These are phyloP conservation scores for Cheilosia vulpina DNA, from an alignment of 2,888 invertebrate genomes.

Conservation along the genomic window DNA sequence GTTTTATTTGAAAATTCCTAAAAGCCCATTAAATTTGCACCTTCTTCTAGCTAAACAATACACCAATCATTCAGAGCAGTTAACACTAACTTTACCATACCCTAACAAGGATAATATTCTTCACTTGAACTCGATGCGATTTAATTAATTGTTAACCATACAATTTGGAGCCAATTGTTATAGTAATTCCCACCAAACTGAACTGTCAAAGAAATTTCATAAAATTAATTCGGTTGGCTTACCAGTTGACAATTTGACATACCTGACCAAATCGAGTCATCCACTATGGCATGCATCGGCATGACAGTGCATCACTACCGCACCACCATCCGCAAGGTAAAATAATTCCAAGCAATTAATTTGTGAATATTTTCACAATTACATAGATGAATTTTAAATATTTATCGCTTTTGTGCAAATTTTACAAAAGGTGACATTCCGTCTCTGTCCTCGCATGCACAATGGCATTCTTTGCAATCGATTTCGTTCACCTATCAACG, in stretches of 20 bases:
- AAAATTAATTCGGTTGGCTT: background rate
- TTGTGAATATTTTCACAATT: conserved; percentile 49
- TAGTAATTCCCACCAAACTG: too few relatives aligned
- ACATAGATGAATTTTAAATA: conserved; percentile 47
- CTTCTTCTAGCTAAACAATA: too few relatives aligned
- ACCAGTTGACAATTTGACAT: background rate
- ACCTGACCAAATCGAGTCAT: background rate
- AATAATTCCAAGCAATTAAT: background rate
- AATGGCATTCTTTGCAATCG: conserved; percentile 18
- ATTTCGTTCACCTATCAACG: conserved; percentile 30
- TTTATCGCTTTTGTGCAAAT: conserved; percentile 48
- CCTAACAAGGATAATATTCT: too few relatives aligned
- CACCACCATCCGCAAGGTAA: background rate
- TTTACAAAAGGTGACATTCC: conserved; percentile 41
- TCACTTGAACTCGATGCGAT: too few relatives aligned
- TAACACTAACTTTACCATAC: too few relatives aligned
- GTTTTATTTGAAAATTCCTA: too few relatives aligned
- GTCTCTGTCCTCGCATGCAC: conserved; percentile 9
- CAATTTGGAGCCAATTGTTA: too few relatives aligned
- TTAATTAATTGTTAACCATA: too few relatives aligned
- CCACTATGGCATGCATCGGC: background rate
- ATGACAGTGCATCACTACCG: background rate
- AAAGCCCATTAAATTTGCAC: too few relatives aligned
- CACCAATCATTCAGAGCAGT: too few relatives aligned
- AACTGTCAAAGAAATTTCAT: too few relatives aligned